Evolutionary conservation across 2,113 vertebrate species (phyloP).

Genomic region (Gymnorhina tibicen): DNA sequence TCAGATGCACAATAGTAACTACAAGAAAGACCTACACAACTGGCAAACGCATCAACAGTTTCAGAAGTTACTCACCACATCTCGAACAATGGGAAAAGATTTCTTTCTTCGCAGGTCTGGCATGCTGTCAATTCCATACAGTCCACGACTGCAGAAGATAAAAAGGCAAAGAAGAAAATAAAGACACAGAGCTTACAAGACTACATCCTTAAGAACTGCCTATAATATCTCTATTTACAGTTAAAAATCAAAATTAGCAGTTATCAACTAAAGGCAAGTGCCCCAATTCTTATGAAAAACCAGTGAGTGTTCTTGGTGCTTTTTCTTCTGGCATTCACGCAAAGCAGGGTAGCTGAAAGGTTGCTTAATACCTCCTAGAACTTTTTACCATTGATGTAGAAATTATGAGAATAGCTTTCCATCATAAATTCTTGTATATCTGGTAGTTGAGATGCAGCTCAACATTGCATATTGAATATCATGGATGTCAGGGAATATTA

Average conservation of each 20-base stretch:
- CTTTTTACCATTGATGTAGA: background rate
- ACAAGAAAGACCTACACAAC: background rate
- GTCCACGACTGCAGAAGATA: slow-evolving; percentile 76
- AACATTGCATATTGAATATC: background rate
- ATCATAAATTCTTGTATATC: background rate
- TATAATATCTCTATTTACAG: background rate
- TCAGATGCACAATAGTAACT: background rate
- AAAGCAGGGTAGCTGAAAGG: background rate
- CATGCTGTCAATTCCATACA: slow-evolving; percentile 99
- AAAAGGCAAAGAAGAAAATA: slow-evolving; percentile 41
- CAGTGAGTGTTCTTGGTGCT: background rate
- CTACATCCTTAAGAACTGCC: background rate
- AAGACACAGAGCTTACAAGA: background rate
- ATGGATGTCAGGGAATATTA: background rate
- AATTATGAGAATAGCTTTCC: background rate
- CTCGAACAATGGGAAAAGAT: slow-evolving; percentile 92
- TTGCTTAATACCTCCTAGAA: background rate
- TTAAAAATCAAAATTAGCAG: background rate
- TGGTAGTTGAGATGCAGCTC: background rate
- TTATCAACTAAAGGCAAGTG: background rate
- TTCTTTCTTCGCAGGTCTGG: slow-evolving; percentile 96
- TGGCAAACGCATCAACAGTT: background rate
- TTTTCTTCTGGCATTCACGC: background rate
- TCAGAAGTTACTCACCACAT: slow-evolving; percentile 85
- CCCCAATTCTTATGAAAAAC: background rate